Conservation (phyloP, 2,797 vertebrate genomes). For the Rhinophrynus dorsalis region DNA sequence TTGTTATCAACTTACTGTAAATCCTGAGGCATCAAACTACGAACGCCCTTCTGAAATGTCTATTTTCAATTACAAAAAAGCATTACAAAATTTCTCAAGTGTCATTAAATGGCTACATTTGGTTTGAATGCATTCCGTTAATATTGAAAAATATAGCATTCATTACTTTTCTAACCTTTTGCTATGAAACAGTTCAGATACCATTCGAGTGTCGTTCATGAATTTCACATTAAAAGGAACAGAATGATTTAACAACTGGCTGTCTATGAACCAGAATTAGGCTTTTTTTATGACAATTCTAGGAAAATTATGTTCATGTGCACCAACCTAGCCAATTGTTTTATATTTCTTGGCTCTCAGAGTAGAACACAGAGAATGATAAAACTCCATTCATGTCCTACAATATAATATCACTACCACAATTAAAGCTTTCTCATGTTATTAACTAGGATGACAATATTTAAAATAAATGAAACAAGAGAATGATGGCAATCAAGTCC, state of each 20-base stretch:
- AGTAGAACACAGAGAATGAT: not conserved
- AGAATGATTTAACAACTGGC: not conserved
- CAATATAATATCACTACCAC: not conserved
- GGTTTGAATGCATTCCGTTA: not conserved
- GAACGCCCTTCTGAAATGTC: no score
- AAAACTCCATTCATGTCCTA: not conserved
- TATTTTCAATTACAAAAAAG: no score
- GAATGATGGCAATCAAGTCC: not conserved
- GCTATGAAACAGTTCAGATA: not conserved
- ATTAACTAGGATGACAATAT: not conserved
- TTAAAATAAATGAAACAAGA: not conserved
- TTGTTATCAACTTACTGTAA: no score
- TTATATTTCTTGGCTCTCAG: constrained; percentile 1
- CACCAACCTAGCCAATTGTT: not conserved
- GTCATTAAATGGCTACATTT: not conserved
- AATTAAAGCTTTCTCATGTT: not conserved
- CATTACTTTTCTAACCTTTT: not conserved
- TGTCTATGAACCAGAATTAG: not conserved
- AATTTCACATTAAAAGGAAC: not conserved
- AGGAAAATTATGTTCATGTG: not conserved
- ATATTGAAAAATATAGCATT: not conserved
- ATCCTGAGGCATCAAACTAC: no score
- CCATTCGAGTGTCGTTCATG: not conserved
- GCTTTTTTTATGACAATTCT: not conserved
- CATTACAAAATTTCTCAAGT: not conserved